Percentiles rank a stretch among this genome's conserved stretches.
These are phyloP conservation scores for Coryphaenoides rupestris DNA, from an alignment of 2,113 vertebrate species.

Conservation along the genomic window DNA sequence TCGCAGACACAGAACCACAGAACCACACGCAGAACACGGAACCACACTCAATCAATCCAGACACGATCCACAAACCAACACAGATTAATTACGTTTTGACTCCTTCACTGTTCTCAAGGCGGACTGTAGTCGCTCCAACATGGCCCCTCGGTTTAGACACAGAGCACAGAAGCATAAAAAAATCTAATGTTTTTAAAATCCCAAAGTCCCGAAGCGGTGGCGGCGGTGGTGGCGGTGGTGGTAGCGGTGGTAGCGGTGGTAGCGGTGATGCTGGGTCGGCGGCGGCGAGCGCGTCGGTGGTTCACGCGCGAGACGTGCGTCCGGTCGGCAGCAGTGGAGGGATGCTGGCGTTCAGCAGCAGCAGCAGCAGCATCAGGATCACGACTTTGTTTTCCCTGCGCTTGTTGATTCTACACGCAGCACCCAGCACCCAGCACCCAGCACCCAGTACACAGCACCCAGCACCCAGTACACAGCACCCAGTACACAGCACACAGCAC, in stretches of 20 bases:
- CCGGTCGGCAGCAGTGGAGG: constrained; percentile 28
- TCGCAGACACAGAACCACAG: constrained; percentile 6
- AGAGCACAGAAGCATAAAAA: constrained; percentile 26
- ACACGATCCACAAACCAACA: constrained; percentile 21
- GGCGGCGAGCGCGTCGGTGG: constrained; percentile 13
- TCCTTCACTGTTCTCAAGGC: constrained; percentile 79
- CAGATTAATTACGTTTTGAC: constrained; percentile 74
- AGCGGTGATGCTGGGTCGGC: constrained; percentile 1
- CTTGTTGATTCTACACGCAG: constrained; percentile 31
- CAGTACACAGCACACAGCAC: too few species aligned
- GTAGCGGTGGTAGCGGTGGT: too few species aligned
- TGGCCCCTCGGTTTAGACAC: constrained; percentile 58
- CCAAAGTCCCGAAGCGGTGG: too few species aligned
- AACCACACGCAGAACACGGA: constrained; percentile 9
- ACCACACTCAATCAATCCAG: too few species aligned
- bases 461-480: too few species aligned
- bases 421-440: too few species aligned
- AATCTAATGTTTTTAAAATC: constrained; percentile 10
- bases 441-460: too few species aligned
- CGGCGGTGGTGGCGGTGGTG: too few species aligned
- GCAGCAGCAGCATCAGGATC: too few species aligned
- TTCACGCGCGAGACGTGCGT: constrained; percentile 24
- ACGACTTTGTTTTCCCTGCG: constrained; percentile 15
- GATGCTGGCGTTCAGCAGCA: background rate
- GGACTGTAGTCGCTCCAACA: constrained; percentile 77